phyloP scores from a whole-genome alignment of 2,797 vertebrate genomes.

The Chlorospingus semifuscus region DNA sequence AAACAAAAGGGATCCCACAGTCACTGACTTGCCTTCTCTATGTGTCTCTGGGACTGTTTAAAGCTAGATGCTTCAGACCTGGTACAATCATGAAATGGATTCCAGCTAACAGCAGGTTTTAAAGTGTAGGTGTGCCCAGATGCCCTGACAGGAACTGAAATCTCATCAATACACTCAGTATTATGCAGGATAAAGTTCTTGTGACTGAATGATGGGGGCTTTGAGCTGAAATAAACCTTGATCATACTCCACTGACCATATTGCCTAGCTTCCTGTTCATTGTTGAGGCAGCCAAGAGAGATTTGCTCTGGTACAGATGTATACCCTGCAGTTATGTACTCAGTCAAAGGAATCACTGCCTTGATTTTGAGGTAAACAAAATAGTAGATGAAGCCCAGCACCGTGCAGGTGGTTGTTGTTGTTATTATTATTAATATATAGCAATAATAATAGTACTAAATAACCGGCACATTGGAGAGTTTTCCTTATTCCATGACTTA shows the following conservation, averaged over 20 bases:
- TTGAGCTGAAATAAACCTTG: not conserved
- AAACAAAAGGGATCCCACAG: not conserved
- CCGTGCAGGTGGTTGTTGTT: not conserved
- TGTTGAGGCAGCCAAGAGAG: not conserved
- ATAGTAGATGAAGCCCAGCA: not conserved
- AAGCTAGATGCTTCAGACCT: not conserved
- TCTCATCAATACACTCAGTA: not conserved
- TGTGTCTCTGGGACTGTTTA: not conserved
- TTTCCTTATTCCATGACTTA: not conserved
- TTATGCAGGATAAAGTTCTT: not conserved
- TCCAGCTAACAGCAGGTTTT: not conserved
- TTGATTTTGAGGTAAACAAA: not conserved
- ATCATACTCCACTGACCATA: not conserved
- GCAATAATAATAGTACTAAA: not conserved
- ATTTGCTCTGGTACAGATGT: not conserved
- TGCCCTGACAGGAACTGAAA: not conserved
- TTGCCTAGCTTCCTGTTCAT: not conserved
- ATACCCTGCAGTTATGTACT: not conserved
- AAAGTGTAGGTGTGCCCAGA: not conserved
- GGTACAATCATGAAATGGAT: not conserved
- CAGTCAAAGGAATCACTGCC: not conserved
- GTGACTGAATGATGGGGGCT: not conserved
- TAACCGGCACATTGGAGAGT: not conserved
- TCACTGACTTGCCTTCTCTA: not conserved
- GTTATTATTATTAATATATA: no score